Percentiles rank a stretch among this genome's conserved stretches.
phyloP scores from a whole-genome alignment of 23 tunicate genomes.

The Botrylloides violaceus region DNA sequence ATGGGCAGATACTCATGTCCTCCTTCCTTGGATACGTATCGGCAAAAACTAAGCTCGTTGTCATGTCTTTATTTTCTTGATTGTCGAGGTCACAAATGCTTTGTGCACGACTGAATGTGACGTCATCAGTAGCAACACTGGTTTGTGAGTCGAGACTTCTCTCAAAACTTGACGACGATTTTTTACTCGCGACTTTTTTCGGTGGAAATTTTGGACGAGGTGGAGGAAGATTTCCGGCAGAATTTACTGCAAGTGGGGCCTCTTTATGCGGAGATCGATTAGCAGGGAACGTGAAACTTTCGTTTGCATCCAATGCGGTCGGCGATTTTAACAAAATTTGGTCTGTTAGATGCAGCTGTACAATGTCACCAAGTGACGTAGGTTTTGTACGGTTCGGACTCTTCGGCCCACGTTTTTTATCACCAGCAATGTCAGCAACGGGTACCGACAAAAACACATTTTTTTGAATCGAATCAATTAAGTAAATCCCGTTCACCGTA shows the following conservation, averaged over 20 bases:
- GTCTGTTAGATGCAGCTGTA: slow-evolving; percentile 22
- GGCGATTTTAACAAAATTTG: slow-evolving; percentile 33
- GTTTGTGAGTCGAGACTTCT: slow-evolving; percentile 39
- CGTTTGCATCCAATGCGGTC: slow-evolving; percentile 7
- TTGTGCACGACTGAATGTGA: slow-evolving; percentile 1
- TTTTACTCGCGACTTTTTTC: neutral
- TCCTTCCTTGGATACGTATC: slow-evolving; percentile 38
- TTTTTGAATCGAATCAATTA: slow-evolving; percentile 41
- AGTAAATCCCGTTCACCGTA: slow-evolving; percentile 25
- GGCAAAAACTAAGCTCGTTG: slow-evolving; percentile 23
- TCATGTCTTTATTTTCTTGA: slow-evolving; percentile 10
- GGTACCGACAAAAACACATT: slow-evolving; percentile 34
- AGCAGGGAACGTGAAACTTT: slow-evolving; percentile 1
- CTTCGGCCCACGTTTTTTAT: slow-evolving; percentile 27
- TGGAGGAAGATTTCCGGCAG: slow-evolving; percentile 7
- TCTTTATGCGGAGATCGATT: slow-evolving; percentile 20
- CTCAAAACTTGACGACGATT: slow-evolving; percentile 47
- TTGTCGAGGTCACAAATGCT: slow-evolving; percentile 24
- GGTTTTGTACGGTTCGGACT: slow-evolving; percentile 44
- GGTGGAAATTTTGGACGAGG: slow-evolving; percentile 23
- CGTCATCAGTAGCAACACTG: slow-evolving; percentile 7
- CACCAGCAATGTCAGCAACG: slow-evolving; percentile 26
- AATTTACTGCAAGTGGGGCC: neutral
- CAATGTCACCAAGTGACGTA: slow-evolving; percentile 14
- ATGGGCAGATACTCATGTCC: slow-evolving; percentile 22